Evolutionary conservation across 2,797 vertebrate genomes (phyloP), one percentile per base, ranked within the genome.

Genomic region (Halcyon leucocephala): DNA sequence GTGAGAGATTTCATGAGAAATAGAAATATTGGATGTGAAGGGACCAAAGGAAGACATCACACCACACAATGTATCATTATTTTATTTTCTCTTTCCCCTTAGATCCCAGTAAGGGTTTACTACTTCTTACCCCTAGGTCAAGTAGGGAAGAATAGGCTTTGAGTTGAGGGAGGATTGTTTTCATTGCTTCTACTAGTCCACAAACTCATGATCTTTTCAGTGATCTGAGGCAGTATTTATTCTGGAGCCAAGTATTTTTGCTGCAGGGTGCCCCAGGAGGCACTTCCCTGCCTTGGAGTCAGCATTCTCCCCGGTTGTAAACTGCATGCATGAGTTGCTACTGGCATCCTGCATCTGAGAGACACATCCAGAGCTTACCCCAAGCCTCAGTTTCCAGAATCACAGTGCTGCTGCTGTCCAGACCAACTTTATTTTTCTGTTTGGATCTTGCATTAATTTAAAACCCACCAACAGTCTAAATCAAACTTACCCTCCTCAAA

Each of bases 401-500:
- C 24, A n/a, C n/a, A 86, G 33, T 60, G 66, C 57, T 78, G 61
- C 65, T 83, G 71, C 54, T 92, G 3, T 57, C 57, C 84, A 76
- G 54, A 72, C 31, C 62, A 72, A 14, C 61, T 78, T 85, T 37
- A 61, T 89, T 67, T 78, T 90, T 89, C 41, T 72, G 10, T 69
- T 90, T 86, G 42, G 49, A 66, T 91, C 80, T 86, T 91, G 39
- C 25, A 48, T 78, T 83, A 54, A 76, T 86, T 94, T 91, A 72
- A 91, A 93, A 72, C 24, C 21, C 65, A 54, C 42, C 66, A 79
- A 66, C 83, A 86, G 58, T 55, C 70, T 69, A 83, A 94, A 91
- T 76, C 70, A 81, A 82, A 41, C 39, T 86, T 28, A 10, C 14
- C 10, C 55, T 74, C 37, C 17, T 86, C 25, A 66, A 67, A 74